phyloP scores from a whole-genome alignment of 1,140 invertebrate species.

The Arctopsyche grandis region DNA sequence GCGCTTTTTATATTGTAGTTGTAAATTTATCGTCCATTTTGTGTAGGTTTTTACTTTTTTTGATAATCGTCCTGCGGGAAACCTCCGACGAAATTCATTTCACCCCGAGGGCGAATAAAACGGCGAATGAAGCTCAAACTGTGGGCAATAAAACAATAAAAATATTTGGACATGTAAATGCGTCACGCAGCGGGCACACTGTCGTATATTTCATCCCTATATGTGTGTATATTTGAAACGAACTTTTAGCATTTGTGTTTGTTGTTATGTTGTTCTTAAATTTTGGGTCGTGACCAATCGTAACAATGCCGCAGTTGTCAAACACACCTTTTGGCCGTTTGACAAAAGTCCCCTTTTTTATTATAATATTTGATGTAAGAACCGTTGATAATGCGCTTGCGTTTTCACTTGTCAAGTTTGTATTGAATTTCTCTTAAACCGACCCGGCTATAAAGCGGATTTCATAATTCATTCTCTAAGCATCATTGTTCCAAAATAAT shows the following conservation, averaged over 20 bases:
- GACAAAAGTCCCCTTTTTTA: not conserved
- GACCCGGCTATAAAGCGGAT: too few species aligned
- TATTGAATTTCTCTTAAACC: not conserved
- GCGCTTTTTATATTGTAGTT: too few species aligned
- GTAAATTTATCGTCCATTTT: not conserved
- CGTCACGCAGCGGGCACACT: conserved; percentile 28
- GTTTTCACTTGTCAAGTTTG: not conserved
- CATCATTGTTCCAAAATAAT: too few species aligned
- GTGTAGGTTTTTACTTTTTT: not conserved
- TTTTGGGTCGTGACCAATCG: conserved; percentile 26
- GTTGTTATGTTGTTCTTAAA: not conserved
- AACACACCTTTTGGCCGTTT: not conserved
- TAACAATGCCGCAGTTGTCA: not conserved
- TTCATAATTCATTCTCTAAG: not conserved
- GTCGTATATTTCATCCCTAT: not conserved
- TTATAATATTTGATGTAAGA: not conserved
- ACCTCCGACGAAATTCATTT: conserved; percentile 17
- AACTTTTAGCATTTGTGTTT: too few species aligned
- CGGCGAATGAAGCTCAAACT: conserved; percentile 14
- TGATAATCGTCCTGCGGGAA: conserved; percentile 5
- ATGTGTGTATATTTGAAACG: not conserved
- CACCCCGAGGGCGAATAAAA: conserved; percentile 18
- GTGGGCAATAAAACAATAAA: conserved; percentile 30
- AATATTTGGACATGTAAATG: conserved; percentile 33
- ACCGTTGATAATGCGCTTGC: not conserved